Evolutionary conservation across 2,888 invertebrate species (phyloP), one percentile per base, ranked within the genome.

Genomic region (Xanthorhoe designata): DNA sequence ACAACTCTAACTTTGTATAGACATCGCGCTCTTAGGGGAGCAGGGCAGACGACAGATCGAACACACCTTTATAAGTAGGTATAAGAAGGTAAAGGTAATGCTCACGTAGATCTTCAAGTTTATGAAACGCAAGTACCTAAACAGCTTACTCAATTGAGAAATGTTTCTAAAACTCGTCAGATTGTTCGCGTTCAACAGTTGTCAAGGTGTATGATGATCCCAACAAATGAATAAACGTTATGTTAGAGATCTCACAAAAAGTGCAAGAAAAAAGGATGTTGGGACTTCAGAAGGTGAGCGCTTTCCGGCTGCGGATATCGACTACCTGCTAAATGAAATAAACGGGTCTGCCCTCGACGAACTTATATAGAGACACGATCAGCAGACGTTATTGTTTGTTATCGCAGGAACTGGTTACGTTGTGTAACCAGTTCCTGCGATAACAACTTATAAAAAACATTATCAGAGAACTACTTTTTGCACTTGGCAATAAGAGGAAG

Each of bases 301-400:
- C 81, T 87, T 86, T 89, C 87, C 89, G 90, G 86, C 79, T 81
- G 81, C 81, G 80, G 78, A 74, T 82, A 77, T 81, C 82, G 81
- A 83, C 89, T 91, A 91, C 92, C 92, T 92, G 91, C 87, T 84
- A 74, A 79, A 80, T 79, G 79, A 78, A 78, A 79, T 80, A 80
- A 84, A 79, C 79, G 78, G 78, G 77, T 78, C 79, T 78, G 79
- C 75, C 74, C 75, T 73, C 74, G 71, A 75, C 68, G 66, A 69
- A 71, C 53, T 38, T 61, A 60, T 64, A 64, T 51, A 68, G 47
- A 70, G 64, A 65, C 60, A 66, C 66, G 62, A 51, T 56, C 68
- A 54, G 24, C 49, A 64, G 62, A 65, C 60, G 50, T 32, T 42
- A 68, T 65, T 57, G 66, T 71, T 63, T 71, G 66, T 72, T 68